A percentile compares a stretch with the other conserved stretches of the same genome.
phyloP scores from a whole-genome alignment of 2,888 invertebrate species.

The Malacosoma neustria region DNA sequence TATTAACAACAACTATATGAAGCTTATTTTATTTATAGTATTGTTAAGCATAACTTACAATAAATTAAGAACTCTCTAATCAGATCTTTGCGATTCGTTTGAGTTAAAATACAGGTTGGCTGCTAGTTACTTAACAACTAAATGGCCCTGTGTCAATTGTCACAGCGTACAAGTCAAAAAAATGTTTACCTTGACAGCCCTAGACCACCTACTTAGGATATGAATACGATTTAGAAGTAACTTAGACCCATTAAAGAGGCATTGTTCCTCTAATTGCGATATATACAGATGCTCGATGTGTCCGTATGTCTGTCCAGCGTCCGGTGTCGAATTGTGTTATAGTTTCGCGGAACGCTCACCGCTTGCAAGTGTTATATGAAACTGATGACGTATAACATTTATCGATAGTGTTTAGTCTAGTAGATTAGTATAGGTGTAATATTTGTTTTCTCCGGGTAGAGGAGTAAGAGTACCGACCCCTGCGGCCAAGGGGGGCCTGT shows the following conservation, averaged over 20 bases:
- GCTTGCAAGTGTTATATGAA: no score
- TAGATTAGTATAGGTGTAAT: no score
- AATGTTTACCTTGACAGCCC: neutral
- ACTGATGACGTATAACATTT: no score
- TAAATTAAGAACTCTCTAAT: neutral
- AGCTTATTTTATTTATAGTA: no score
- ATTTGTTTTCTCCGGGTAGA: no score
- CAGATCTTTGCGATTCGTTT: neutral
- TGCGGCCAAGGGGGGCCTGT: no score
- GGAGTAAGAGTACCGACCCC: no score
- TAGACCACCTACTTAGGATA: conserved; percentile 17
- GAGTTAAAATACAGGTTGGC: neutral
- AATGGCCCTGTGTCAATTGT: no score
- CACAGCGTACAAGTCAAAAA: neutral
- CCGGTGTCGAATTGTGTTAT: conserved; percentile 49
- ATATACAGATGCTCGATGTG: conserved; percentile 15
- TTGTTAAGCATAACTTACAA: no score
- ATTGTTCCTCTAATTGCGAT: conserved; percentile 39
- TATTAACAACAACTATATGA: no score
- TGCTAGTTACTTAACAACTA: neutral
- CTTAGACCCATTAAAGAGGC: conserved; percentile 28
- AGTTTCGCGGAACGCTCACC: conserved; percentile 39
- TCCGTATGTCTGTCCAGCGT: conserved; percentile 27
- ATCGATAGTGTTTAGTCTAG: no score
- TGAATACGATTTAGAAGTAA: conserved; percentile 15